Evolutionary conservation across 2,797 vertebrate species (phyloP).

Genomic region (Sphenodon punctatus): DNA sequence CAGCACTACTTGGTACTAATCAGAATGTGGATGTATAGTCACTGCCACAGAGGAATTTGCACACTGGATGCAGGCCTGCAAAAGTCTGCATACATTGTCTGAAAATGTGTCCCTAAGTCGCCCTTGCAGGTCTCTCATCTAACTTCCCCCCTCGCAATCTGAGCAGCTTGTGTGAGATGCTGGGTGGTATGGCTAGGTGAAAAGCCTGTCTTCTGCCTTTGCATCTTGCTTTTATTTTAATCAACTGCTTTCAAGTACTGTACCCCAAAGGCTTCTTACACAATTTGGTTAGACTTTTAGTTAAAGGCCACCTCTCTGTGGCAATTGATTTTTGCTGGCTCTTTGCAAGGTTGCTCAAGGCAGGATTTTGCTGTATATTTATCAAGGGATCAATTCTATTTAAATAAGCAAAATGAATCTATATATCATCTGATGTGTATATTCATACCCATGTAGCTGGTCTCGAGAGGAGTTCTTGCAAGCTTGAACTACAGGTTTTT

Average conservation of each 20-base stretch:
- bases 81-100: neutral
- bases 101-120: rapidly evolving
- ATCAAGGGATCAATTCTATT: slow-evolving; percentile 5
- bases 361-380: neutral
- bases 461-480: neutral
- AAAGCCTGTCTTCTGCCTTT: neutral
- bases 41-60: neutral
- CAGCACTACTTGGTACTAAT: too few relatives aligned
- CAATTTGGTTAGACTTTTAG: neutral
- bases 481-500: neutral
- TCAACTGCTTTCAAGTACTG: neutral
- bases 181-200: neutral
- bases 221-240: neutral
- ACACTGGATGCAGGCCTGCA: neutral
- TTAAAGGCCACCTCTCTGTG: neutral
- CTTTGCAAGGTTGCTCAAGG: neutral
- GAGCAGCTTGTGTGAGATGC: neutral
- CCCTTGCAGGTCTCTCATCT: neutral
- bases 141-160: too few relatives aligned
- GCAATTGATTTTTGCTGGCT: neutral
- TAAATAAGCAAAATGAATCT: neutral
- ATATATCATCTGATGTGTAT: neutral
- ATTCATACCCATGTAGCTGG: rapidly evolving
- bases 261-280: neutral
- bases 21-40: too few relatives aligned